A percentile compares a stretch with the other conserved stretches of the same genome.
Evolutionary conservation across 2,888 invertebrate genomes (phyloP).

Genomic region (Abscondita cerata): DNA sequence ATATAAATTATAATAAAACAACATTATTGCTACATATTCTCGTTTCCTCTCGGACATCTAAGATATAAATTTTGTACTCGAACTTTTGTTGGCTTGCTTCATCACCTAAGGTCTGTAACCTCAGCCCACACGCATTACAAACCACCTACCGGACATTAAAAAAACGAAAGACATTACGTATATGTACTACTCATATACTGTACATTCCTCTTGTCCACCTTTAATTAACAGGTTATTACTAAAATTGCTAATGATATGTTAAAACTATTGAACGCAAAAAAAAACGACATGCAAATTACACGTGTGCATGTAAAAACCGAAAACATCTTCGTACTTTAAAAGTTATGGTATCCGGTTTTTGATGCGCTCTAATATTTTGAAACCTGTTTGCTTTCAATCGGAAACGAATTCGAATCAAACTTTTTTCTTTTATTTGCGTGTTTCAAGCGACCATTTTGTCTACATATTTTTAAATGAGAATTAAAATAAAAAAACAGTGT

Average conservation of each 20-base stretch:
- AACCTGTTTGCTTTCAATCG: constrained; percentile 39
- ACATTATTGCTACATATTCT: constrained; percentile 13
- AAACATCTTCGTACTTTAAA: constrained; percentile 9
- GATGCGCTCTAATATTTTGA: constrained; percentile 15
- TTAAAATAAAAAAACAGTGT: no score
- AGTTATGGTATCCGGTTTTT: constrained; percentile 18
- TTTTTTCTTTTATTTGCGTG: constrained; percentile 32
- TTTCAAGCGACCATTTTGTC: no score
- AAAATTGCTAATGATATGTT: constrained; percentile 17
- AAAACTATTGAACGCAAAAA: constrained; percentile 11
- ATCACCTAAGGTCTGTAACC: constrained; percentile 38
- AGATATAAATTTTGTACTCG: constrained; percentile 25
- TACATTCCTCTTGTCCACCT: constrained; percentile 13
- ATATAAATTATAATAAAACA: not conserved
- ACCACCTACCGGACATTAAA: constrained; percentile 30
- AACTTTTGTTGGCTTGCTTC: constrained; percentile 30
- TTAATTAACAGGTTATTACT: constrained; percentile 21
- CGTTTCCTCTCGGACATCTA: constrained; percentile 17
- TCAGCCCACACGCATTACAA: constrained; percentile 36
- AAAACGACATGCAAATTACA: not conserved
- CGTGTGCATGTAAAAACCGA: not conserved
- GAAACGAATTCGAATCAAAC: constrained; percentile 37
- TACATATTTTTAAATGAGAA: no score
- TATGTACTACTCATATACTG: constrained; percentile 15
- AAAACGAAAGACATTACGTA: constrained; percentile 26